phyloP scores from a whole-genome alignment of 2,113 vertebrate species.

The Rissa tridactyla region DNA sequence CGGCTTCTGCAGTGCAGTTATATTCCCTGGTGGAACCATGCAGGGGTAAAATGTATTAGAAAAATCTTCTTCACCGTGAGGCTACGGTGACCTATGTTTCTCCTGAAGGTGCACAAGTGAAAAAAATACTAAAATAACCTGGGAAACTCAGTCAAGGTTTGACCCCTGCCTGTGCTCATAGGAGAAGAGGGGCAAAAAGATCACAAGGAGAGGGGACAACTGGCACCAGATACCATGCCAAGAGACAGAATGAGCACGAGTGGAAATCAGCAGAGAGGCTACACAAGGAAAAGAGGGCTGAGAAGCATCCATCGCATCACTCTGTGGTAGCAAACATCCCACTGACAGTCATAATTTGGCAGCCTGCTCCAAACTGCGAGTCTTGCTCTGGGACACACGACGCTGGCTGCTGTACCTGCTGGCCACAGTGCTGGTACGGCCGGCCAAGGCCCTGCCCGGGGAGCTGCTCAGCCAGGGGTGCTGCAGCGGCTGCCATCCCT shows the following conservation, averaged over 20 bases:
- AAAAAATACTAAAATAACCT: background rate
- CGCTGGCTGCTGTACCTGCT: rapidly evolving
- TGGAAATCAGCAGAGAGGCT: background rate
- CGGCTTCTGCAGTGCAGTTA: background rate
- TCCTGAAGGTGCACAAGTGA: background rate
- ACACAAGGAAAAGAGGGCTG: background rate
- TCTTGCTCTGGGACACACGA: rapidly evolving
- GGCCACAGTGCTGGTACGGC: background rate
- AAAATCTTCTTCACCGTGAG: background rate
- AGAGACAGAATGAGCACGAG: rapidly evolving
- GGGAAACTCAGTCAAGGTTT: background rate
- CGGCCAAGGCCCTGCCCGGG: background rate
- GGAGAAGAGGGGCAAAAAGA: background rate
- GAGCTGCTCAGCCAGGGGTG: background rate
- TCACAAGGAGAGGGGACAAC: background rate
- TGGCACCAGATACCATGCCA: background rate
- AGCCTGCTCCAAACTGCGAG: background rate
- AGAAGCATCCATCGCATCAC: background rate
- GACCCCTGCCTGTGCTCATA: background rate
- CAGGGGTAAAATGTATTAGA: background rate
- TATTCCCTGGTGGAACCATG: background rate
- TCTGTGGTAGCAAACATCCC: background rate
- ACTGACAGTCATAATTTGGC: background rate
- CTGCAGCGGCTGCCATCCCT: rapidly evolving
- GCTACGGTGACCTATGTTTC: background rate